Conservation (phyloP, 2,113 vertebrate species). For the Pelvicachromis taeniatus region DNA sequence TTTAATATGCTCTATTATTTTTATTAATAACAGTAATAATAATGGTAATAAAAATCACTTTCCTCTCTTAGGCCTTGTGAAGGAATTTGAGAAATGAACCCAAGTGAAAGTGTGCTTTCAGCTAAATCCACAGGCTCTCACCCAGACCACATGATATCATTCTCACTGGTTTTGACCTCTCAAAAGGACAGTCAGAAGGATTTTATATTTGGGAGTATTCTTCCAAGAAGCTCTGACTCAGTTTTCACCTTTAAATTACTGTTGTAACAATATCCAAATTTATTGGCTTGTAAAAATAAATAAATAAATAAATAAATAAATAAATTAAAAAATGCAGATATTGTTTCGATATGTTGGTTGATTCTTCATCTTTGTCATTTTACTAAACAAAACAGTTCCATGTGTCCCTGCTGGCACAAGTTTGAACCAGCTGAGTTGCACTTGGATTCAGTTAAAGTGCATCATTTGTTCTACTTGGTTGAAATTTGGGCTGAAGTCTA, state of each 20-base stretch:
- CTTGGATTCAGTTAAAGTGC: not conserved
- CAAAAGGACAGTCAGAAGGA: not conserved
- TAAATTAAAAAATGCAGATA: not conserved
- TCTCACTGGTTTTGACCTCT: not conserved
- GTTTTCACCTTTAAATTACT: not conserved
- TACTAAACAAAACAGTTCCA: not conserved
- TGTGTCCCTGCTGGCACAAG: not conserved
- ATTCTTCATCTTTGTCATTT: not conserved
- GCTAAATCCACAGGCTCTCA: slow-evolving; percentile 11
- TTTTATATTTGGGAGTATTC: not conserved
- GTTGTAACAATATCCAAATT: not conserved
- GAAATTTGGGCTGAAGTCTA: not conserved
- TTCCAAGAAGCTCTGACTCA: not conserved
- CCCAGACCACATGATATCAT: slow-evolving; percentile 29
- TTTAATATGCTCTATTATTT: slow-evolving; percentile 21
- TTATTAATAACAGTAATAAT: not conserved
- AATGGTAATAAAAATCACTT: not conserved
- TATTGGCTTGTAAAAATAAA: not conserved
- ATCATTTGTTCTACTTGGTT: not conserved
- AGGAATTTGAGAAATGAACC: slow-evolving; percentile 53
- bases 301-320: too few relatives aligned
- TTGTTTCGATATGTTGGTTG: not conserved
- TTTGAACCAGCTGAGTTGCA: not conserved
- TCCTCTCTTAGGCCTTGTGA: not conserved
- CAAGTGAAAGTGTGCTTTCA: slow-evolving; percentile 34